Percentiles rank a stretch among this genome's conserved stretches.
Evolutionary conservation across 2,888 invertebrate genomes (phyloP).

Genomic region (Limnephilus rhombicus): DNA sequence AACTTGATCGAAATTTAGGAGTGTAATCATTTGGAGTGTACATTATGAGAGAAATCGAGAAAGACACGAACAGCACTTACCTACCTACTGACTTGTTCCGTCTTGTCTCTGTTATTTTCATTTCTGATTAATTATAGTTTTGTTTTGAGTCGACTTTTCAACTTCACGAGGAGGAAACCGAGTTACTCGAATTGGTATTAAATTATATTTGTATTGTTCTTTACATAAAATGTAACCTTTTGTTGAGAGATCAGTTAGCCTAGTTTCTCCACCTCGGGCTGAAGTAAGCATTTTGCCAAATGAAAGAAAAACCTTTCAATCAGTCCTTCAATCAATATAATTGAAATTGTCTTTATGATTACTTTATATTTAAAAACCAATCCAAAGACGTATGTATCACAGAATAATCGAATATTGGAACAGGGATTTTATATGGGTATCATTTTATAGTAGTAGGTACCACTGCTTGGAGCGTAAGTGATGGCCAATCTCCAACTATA

Average conservation of each 20-base stretch:
- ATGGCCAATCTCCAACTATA: background rate
- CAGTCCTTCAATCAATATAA: background rate
- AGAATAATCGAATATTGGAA: background rate
- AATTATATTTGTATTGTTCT: background rate
- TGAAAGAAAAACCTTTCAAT: background rate
- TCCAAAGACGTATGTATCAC: background rate
- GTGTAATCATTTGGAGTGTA: background rate
- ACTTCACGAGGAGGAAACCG: background rate
- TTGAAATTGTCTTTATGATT: background rate
- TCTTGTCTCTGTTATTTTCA: conserved; percentile 11
- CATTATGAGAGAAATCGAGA: conserved; percentile 20
- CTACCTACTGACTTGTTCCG: conserved; percentile 34
- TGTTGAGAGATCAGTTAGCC: too few species aligned
- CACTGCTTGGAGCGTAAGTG: background rate
- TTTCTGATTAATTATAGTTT: conserved; percentile 7
- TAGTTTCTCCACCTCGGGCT: too few species aligned
- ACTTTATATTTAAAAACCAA: background rate
- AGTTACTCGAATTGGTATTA: background rate
- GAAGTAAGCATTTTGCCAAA: background rate
- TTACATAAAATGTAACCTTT: background rate
- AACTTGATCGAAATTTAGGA: background rate
- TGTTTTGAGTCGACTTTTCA: background rate
- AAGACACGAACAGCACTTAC: conserved; percentile 36
- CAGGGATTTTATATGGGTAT: background rate
- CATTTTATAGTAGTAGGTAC: background rate